Evolutionary conservation across 1,140 invertebrate species (phyloP).

Genomic region (Camponotus pennsylvanicus): DNA sequence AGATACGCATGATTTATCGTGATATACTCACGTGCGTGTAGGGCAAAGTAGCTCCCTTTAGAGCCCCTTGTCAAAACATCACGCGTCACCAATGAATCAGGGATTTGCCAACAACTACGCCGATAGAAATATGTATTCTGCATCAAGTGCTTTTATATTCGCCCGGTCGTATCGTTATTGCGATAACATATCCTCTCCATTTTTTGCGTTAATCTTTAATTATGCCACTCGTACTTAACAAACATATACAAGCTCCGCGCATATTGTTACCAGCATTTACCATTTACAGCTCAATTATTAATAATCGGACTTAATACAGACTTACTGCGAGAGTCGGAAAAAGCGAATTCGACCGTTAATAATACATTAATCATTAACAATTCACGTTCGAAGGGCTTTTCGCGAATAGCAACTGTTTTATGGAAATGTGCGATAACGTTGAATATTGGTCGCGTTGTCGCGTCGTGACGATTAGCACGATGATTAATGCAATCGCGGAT

Average conservation of each 20-base stretch:
- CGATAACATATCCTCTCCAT: background rate
- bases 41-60: slow-evolving; percentile 27
- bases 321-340: slow-evolving; percentile 39
- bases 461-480: slow-evolving; percentile 46
- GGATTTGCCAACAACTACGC: slow-evolving; percentile 3
- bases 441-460: slow-evolving; percentile 31
- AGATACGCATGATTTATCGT: slow-evolving; percentile 46
- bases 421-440: slow-evolving; percentile 41
- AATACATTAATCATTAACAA: slow-evolving; percentile 68
- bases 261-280: background rate
- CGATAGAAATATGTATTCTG: background rate
- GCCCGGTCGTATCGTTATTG: background rate
- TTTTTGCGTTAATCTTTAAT: slow-evolving; percentile 23
- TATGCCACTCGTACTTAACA: background rate
- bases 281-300: slow-evolving; percentile 13
- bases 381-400: background rate
- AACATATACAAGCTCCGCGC: background rate
- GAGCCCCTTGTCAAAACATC: slow-evolving; percentile 21
- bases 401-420: slow-evolving; percentile 61
- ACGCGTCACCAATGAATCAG: slow-evolving; percentile 40
- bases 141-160: background rate
- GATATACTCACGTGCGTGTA: background rate
- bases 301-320: slow-evolving; percentile 34
- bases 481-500: slow-evolving; percentile 66
- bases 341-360: slow-evolving; percentile 66